These are phyloP conservation scores for Halocynthia aurantium DNA, from an alignment of 23 tunicate species.

Conservation along the genomic window DNA sequence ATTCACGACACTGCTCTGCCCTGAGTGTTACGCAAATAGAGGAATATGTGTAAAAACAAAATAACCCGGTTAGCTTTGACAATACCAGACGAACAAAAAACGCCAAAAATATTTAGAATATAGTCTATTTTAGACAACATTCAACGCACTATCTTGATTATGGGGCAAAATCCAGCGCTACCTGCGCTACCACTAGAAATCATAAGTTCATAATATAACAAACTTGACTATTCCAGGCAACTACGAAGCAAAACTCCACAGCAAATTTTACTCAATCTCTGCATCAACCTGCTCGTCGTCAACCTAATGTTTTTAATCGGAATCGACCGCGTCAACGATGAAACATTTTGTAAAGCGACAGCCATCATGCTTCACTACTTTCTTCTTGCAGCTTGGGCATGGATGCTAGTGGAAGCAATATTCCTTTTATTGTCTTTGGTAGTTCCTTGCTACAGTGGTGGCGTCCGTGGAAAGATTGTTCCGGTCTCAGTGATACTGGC, in stretches of 20 bases:
- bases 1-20: background rate
- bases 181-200: too few relatives aligned
- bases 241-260: too few relatives aligned
- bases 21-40: background rate
- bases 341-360: conserved; percentile 34
- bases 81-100: conserved; percentile 14
- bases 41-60: background rate
- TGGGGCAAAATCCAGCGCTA: too few relatives aligned
- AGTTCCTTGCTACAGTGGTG: conserved; percentile 1
- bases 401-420: conserved; percentile 69
- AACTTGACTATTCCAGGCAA: too few relatives aligned
- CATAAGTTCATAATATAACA: too few relatives aligned
- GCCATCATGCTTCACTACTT: conserved; percentile 59
- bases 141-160: too few relatives aligned
- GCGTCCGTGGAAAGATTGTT: background rate
- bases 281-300: conserved; percentile 39
- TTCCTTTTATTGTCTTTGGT: conserved; percentile 62
- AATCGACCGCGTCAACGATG: conserved; percentile 37
- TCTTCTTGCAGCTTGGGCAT: conserved; percentile 66
- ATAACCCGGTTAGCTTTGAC: background rate
- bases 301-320: conserved; percentile 55
- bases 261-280: conserved; percentile 41
- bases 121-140: too few relatives aligned
- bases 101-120: conserved; percentile 1
- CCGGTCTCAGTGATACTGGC: background rate